phyloP scores from a whole-genome alignment of 2,113 vertebrate species.

The Rhipidura dahli region DNA sequence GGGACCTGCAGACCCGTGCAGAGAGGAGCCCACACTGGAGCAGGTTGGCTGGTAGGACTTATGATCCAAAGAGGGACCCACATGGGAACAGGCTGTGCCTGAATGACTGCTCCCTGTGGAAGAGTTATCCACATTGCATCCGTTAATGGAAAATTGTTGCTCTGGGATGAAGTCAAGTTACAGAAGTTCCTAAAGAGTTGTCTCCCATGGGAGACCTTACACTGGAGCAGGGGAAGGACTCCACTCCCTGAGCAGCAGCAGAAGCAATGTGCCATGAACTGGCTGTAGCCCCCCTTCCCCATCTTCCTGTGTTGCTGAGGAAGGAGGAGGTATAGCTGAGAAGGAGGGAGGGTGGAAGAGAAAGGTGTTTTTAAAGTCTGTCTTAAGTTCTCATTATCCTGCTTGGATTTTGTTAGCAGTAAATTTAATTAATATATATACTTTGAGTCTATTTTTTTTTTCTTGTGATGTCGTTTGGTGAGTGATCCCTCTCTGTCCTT shows the following conservation, averaged over 20 bases:
- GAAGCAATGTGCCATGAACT: accelerated
- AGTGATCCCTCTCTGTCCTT: neutral
- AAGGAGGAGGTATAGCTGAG: neutral
- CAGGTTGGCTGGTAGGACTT: neutral
- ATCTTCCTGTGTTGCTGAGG: no score
- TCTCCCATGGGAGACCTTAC: neutral
- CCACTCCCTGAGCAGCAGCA: neutral
- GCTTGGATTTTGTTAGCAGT: neutral
- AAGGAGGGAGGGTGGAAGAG: accelerated
- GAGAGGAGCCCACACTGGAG: neutral
- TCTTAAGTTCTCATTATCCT: neutral
- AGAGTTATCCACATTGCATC: neutral
- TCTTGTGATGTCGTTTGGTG: accelerated
- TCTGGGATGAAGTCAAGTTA: neutral
- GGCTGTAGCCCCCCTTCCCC: neutral
- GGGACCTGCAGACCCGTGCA: neutral
- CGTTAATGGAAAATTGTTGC: neutral
- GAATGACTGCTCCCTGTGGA: neutral
- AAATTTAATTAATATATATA: neutral
- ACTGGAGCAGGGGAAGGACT: neutral
- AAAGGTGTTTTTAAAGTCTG: neutral
- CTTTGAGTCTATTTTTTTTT: neutral
- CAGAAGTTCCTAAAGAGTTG: neutral
- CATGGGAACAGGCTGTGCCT: neutral
- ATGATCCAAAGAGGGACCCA: accelerated